Conservation (phyloP, 2,113 vertebrate genomes). For the Glaucomys volans region DNA sequence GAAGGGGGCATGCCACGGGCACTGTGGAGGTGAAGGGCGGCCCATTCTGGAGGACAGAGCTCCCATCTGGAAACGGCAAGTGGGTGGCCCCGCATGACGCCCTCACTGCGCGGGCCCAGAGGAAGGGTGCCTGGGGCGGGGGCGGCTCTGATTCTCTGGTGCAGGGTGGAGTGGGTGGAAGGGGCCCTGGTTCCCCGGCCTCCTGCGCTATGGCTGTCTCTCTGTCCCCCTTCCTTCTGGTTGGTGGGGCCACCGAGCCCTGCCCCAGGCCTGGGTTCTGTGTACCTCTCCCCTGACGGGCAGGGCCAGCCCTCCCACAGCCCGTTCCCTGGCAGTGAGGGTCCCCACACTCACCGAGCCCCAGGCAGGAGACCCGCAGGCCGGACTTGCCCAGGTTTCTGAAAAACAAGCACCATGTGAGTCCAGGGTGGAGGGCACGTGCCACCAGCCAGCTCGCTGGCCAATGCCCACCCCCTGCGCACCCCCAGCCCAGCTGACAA, state of each 20-base stretch:
- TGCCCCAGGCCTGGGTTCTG: background rate
- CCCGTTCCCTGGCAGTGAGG: background rate
- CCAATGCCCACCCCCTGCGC: rapidly evolving
- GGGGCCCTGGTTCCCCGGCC: rapidly evolving
- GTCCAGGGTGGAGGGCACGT: rapidly evolving
- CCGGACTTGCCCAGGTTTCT: conserved; percentile 99
- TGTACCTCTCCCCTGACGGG: background rate
- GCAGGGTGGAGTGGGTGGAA: background rate
- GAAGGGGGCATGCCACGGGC: rapidly evolving
- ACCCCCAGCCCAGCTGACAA: rapidly evolving
- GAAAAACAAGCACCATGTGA: conserved; percentile 80
- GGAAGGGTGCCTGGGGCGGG: background rate
- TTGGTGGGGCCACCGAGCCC: background rate
- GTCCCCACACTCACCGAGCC: conserved; percentile 92
- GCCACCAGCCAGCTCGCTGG: rapidly evolving
- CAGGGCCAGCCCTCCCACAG: background rate
- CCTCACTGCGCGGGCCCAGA: background rate
- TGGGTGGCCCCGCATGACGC: rapidly evolving
- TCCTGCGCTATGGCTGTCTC: background rate
- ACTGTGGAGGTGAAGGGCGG: background rate
- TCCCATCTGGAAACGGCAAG: background rate
- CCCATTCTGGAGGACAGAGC: background rate
- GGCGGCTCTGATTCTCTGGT: background rate
- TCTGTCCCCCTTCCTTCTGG: background rate
- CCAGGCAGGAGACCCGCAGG: conserved; percentile 97